phyloP scores from a whole-genome alignment of 1,140 invertebrate species.

The Papilio machaon region DNA sequence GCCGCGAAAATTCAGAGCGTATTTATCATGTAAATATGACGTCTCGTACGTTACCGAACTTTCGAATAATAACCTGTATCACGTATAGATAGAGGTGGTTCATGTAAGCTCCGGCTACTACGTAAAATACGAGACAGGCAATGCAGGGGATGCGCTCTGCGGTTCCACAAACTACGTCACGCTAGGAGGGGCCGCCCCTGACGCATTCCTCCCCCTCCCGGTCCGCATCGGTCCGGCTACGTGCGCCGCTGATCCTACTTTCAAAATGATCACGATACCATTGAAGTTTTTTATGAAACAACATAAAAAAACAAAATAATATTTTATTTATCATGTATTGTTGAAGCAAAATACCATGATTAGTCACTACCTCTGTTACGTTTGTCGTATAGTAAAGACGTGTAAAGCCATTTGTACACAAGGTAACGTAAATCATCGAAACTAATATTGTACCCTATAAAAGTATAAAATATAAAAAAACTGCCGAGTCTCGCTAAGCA shows the following conservation, averaged over 20 bases:
- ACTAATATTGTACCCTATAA: too few species aligned
- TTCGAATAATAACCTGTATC: constrained; percentile 7
- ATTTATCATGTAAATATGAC: constrained; percentile 24
- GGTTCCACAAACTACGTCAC: constrained; percentile 31
- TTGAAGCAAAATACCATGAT: too few species aligned
- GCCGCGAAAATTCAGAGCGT: constrained; percentile 5
- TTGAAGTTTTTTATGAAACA: neutral
- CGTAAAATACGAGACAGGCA: constrained; percentile 36
- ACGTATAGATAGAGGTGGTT: constrained; percentile 14
- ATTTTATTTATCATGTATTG: neutral
- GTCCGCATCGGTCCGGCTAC: neutral
- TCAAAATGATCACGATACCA: neutral
- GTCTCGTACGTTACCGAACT: constrained; percentile 14
- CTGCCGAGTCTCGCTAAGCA: too few species aligned
- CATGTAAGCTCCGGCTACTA: constrained; percentile 27
- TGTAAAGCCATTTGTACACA: too few species aligned
- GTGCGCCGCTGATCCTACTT: constrained; percentile 9
- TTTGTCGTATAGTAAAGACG: too few species aligned
- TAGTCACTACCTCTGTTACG: too few species aligned
- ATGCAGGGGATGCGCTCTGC: constrained; percentile 35
- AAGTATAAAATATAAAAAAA: too few species aligned
- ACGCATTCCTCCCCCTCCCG: constrained; percentile 21
- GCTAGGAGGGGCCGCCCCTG: constrained; percentile 26
- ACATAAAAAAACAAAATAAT: neutral
- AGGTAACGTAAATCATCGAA: too few species aligned